phyloP scores from a whole-genome alignment of 1,140 invertebrate genomes.

The Parasteatoda tepidariorum region DNA sequence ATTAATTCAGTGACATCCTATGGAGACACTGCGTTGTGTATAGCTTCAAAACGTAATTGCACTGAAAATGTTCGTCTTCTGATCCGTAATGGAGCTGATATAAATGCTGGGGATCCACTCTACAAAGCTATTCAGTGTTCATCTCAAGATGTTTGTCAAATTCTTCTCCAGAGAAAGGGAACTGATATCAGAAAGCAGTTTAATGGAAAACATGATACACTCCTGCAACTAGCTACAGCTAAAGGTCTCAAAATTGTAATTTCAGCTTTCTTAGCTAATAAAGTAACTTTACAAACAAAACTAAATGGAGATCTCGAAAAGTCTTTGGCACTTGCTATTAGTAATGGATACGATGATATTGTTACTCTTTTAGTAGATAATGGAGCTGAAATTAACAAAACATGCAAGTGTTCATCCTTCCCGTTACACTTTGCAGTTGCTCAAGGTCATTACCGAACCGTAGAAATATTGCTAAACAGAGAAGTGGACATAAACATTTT shows the following conservation, averaged over 20 bases:
- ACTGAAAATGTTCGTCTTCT: background rate
- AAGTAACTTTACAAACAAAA: background rate
- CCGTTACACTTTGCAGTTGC: no score
- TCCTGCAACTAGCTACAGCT: background rate
- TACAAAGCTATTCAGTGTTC: background rate
- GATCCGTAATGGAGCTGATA: background rate
- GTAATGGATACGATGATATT: slow-evolving; percentile 63
- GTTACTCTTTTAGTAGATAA: no score
- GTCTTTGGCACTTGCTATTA: slow-evolving; percentile 66
- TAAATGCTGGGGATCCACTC: background rate
- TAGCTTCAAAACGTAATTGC: background rate
- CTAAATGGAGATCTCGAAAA: slow-evolving; percentile 55
- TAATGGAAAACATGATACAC: background rate
- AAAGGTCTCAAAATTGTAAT: background rate
- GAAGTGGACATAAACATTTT: background rate
- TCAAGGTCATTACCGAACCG: slow-evolving; percentile 65
- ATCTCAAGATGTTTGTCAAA: background rate
- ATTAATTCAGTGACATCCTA: background rate
- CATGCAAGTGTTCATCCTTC: no score
- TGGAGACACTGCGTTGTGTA: background rate
- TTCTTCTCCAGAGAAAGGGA: background rate
- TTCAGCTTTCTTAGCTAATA: background rate
- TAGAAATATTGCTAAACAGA: slow-evolving; percentile 9
- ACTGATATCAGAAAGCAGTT: background rate
- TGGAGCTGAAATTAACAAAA: no score